Evolutionary conservation across 1,140 invertebrate genomes (phyloP).

Genomic region (Ips nitidus): DNA sequence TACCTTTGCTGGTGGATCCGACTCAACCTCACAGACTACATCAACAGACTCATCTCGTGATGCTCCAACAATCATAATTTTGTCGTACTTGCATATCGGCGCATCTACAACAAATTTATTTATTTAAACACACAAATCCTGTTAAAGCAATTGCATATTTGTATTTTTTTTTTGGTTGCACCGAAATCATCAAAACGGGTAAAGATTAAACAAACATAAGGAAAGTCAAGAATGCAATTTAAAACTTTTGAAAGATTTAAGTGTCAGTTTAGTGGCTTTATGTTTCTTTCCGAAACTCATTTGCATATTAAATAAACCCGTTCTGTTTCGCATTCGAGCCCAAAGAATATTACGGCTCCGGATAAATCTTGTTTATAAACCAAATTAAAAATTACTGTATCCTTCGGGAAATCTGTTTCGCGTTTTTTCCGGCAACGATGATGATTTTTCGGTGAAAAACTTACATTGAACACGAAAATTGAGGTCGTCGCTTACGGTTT

Average conservation of each 20-base stretch:
- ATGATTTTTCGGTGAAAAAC: conserved; percentile 48
- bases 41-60: conserved; percentile 79
- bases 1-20: conserved; percentile 75
- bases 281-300: conserved; percentile 28
- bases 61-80: conserved; percentile 78
- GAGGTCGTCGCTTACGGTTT: conserved; percentile 76
- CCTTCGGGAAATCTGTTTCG: conserved; percentile 1
- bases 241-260: conserved; percentile 35
- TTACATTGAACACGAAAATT: conserved; percentile 82
- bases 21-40: conserved; percentile 83
- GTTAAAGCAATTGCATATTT: no score
- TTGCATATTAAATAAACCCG: conserved; percentile 31
- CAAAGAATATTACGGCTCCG: conserved; percentile 8
- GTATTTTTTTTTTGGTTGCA: not conserved
- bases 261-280: conserved; percentile 33
- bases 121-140: no score
- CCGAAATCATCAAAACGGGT: conserved; percentile 4
- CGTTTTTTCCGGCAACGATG: not conserved
- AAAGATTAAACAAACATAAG: conserved; percentile 33
- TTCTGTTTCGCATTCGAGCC: conserved; percentile 16
- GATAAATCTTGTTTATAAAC: conserved; percentile 28
- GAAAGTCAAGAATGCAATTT: conserved; percentile 27
- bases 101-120: conserved; percentile 63
- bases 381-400: conserved; percentile 18
- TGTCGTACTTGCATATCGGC: conserved; percentile 74